Conservation (phyloP, 35 echinoderm and acorn worm species). For the Holothuria glaberrima region DNA sequence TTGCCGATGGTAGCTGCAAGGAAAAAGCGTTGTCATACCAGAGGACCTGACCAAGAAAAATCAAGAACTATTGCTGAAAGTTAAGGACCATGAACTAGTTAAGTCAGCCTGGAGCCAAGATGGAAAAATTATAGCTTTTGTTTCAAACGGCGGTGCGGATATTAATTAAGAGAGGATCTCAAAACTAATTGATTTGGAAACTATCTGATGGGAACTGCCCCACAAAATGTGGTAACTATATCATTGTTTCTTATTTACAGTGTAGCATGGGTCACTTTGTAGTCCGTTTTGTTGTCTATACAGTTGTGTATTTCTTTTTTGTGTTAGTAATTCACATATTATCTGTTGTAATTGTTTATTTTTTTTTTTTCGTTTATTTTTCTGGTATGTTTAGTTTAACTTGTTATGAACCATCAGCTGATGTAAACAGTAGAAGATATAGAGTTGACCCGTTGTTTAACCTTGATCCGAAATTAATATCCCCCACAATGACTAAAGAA, state of each 20-base stretch:
- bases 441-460: slow-evolving; percentile 20
- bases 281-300: not conserved
- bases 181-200: slow-evolving; percentile 1
- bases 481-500: not conserved
- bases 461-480: slow-evolving; percentile 13
- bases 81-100: not conserved
- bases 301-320: not conserved
- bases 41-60: slow-evolving; percentile 18
- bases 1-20: not conserved
- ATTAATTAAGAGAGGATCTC: not conserved
- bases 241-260: not conserved
- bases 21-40: not conserved
- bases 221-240: too few species aligned
- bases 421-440: slow-evolving; percentile 1
- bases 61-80: slow-evolving; percentile 8
- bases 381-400: too few species aligned
- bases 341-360: not conserved
- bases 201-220: not conserved
- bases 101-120: slow-evolving; percentile 4
- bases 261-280: not conserved
- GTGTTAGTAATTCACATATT: not conserved
- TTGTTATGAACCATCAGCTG: not conserved
- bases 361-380: too few species aligned
- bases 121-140: slow-evolving; percentile 15
- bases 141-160: not conserved